Evolutionary conservation across 1,140 invertebrate species (phyloP).

Genomic region (Ostrea edulis): DNA sequence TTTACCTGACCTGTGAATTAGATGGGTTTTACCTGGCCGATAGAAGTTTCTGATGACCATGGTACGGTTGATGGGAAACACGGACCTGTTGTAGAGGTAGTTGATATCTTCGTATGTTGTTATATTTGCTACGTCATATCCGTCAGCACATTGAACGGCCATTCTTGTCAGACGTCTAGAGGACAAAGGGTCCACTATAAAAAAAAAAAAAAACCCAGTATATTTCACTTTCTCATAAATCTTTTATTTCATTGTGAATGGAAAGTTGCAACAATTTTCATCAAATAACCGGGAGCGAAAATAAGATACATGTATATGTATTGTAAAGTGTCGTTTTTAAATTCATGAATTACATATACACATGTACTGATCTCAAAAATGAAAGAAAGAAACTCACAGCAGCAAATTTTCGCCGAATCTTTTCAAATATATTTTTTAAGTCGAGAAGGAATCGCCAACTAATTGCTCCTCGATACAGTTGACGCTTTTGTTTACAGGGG

Average conservation of each 20-base stretch:
- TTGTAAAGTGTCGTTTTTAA: too few relatives aligned
- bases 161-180: background rate
- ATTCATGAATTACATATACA: too few relatives aligned
- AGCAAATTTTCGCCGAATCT: too few relatives aligned
- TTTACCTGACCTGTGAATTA: too few relatives aligned
- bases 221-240: too few relatives aligned
- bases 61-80: background rate
- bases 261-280: background rate
- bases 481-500: too few relatives aligned
- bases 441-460: too few relatives aligned
- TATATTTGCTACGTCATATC: background rate
- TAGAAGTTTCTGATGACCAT: constrained; percentile 14
- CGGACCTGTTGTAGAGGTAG: background rate
- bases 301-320: background rate
- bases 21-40: background rate
- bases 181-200: background rate
- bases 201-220: background rate
- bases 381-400: too few relatives aligned
- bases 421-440: too few relatives aligned
- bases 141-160: constrained; percentile 1
- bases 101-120: background rate
- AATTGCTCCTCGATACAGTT: too few relatives aligned
- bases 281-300: background rate
- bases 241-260: background rate
- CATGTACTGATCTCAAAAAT: too few relatives aligned